Base-by-base conservation (phyloP, 2,113 vertebrate species). In the Leucopsar rothschildi region DNA sequence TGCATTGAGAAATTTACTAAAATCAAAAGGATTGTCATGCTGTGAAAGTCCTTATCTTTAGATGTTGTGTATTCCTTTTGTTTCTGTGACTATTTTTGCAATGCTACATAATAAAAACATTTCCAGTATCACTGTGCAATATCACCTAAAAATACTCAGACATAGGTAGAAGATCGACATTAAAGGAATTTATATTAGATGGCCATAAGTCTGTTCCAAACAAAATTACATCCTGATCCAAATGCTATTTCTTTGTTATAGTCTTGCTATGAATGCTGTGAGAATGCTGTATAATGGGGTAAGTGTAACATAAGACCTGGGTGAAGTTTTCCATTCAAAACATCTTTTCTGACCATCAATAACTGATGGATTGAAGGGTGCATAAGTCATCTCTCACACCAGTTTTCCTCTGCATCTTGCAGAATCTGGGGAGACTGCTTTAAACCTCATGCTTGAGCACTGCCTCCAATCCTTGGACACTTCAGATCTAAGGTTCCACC, bases 1-100 rank as follows among this genome's bases (percentile, higher is more conserved):
- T 95, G 66, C 84, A 53, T 93, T 86, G 80, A 84, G 44, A 90
- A 10, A 57, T 80, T 88, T 84, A 88, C 77, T 80, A 82, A 96
- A 95, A 92, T 45, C 59, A 37, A 29, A 82, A 84, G 52, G 81
- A 65, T 77, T 65, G 45, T 63, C 52, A 78, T 44, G 21, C 28
- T 52, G 9, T 33, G 7, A 83, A 28, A 73, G 44, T 42, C 11
- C 76, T 91, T 76, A 53, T 65, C 11, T 89, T 77, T 63, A 56
- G 47, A 37, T 35, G 23, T 9, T 78, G 11, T 56, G 15, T 31
- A 53, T 66, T 73, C 33, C 47, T 23, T 68, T 53, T 60, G 47
- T 56, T 70, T 75, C 75, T 82, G 24, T 28, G 71, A 88, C 14
- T 56, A 39, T 11, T 68, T 90, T 81, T 83, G 14, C 28, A 78